Evolutionary conservation across 2,888 invertebrate genomes (phyloP).

Genomic region (Nomada fucata): DNA sequence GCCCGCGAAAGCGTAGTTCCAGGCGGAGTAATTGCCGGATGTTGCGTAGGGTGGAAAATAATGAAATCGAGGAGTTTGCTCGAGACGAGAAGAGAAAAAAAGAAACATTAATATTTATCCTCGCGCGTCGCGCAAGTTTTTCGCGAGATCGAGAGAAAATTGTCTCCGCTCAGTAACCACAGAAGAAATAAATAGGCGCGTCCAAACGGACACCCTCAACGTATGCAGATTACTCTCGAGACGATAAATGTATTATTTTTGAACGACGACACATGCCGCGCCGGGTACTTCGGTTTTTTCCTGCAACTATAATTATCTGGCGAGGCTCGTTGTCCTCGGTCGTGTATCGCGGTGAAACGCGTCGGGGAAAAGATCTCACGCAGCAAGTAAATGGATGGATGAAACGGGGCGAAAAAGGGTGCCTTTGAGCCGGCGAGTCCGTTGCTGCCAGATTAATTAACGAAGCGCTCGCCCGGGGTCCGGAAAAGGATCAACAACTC

Average conservation of each 20-base stretch:
- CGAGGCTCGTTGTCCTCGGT: slow-evolving; percentile 46
- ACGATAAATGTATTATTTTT: no score
- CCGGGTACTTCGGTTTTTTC: not conserved
- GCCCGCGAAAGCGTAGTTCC: slow-evolving; percentile 8
- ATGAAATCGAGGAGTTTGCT: not conserved
- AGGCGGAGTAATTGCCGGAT: not conserved
- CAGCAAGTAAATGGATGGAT: slow-evolving; percentile 79
- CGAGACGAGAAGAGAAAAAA: not conserved
- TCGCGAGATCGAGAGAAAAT: no score
- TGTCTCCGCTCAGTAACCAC: no score
- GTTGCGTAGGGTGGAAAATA: not conserved
- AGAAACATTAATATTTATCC: no score
- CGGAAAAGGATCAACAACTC: slow-evolving; percentile 74
- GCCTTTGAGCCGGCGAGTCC: slow-evolving; percentile 77
- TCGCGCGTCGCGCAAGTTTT: no score
- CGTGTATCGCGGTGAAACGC: slow-evolving; percentile 46
- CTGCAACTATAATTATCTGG: slow-evolving; percentile 51
- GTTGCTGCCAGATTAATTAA: slow-evolving; percentile 82
- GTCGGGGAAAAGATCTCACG: slow-evolving; percentile 56
- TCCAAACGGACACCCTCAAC: no score
- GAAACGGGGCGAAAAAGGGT: slow-evolving; percentile 78
- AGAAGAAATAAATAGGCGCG: no score
- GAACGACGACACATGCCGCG: not conserved
- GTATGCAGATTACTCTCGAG: no score
- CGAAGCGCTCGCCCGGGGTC: slow-evolving; percentile 81